These are phyloP conservation scores for Antheraea assamensis DNA, from an alignment of 2,888 invertebrate genomes.

Conservation along the genomic window DNA sequence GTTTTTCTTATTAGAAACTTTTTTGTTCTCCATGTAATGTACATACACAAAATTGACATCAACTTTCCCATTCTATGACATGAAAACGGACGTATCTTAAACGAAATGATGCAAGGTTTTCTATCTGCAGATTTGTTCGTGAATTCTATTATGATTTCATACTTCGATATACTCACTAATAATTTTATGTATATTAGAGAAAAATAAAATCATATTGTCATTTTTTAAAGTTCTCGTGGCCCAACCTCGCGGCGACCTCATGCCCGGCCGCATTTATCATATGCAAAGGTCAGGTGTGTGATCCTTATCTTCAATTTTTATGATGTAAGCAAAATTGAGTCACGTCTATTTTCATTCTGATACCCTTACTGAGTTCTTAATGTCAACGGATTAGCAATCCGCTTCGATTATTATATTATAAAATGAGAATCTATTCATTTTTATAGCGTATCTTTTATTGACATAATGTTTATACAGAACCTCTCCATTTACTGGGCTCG, in stretches of 20 bases:
- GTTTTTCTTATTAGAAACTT: too few species aligned
- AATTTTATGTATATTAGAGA: background rate
- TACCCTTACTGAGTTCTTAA: conserved; percentile 13
- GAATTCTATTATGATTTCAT: background rate
- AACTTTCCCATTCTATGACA: too few species aligned
- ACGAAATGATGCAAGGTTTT: too few species aligned
- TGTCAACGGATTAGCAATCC: conserved; percentile 2
- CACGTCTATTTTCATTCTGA: conserved; percentile 47
- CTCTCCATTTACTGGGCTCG: too few species aligned
- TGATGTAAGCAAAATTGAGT: conserved; percentile 72
- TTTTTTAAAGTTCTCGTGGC: conserved; percentile 43
- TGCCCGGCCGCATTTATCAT: conserved; percentile 68
- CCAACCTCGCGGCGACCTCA: conserved; percentile 54
- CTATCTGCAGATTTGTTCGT: too few species aligned
- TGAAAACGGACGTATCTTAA: too few species aligned
- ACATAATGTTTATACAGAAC: background rate
- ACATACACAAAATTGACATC: too few species aligned
- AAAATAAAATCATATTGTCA: background rate
- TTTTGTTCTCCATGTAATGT: too few species aligned
- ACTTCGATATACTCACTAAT: background rate
- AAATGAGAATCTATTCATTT: background rate
- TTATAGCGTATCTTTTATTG: background rate
- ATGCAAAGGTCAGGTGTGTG: conserved; percentile 69
- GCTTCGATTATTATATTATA: background rate
- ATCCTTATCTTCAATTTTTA: conserved; percentile 66